Conservation (phyloP, 1,140 invertebrate species). For the Atta colombica region DNA sequence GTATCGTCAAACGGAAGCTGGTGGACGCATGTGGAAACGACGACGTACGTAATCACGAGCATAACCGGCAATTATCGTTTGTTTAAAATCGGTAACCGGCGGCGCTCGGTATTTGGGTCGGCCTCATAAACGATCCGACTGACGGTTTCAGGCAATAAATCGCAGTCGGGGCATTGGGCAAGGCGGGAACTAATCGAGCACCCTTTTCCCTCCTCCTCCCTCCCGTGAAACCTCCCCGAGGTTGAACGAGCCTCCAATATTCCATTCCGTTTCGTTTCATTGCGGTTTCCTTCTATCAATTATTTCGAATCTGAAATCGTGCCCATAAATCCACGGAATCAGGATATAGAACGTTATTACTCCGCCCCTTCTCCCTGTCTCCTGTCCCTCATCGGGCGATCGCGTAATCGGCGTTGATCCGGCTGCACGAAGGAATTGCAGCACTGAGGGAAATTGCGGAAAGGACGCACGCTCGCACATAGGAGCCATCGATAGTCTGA, state of each 20-base stretch:
- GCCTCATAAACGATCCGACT: conserved; percentile 60
- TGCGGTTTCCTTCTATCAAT: conserved; percentile 78
- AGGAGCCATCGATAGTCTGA: conserved; percentile 13
- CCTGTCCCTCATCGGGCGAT: conserved; percentile 55
- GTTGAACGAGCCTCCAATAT: conserved; percentile 63
- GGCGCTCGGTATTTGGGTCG: conserved; percentile 53
- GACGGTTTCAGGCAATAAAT: conserved; percentile 73
- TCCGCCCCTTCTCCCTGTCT: conserved; percentile 40
- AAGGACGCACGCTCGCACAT: conserved; percentile 51
- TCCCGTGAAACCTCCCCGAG: not conserved
- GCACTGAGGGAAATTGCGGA: conserved; percentile 54
- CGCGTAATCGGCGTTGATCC: conserved; percentile 57
- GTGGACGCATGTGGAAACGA: conserved; percentile 38
- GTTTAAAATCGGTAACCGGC: conserved; percentile 55
- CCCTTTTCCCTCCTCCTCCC: conserved; percentile 13
- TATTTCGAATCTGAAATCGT: conserved; percentile 76
- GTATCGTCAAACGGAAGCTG: conserved; percentile 70
- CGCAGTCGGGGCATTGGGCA: conserved; percentile 68
- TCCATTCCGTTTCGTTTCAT: conserved; percentile 76
- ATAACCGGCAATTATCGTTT: conserved; percentile 70
- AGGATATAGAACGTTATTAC: conserved; percentile 73
- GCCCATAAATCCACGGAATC: conserved; percentile 72
- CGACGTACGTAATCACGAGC: conserved; percentile 59
- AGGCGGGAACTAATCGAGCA: conserved; percentile 76
- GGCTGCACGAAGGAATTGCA: conserved; percentile 50